Evolutionary conservation across 1,140 invertebrate genomes (phyloP).

Genomic region (Pseudoatta argentina): DNA sequence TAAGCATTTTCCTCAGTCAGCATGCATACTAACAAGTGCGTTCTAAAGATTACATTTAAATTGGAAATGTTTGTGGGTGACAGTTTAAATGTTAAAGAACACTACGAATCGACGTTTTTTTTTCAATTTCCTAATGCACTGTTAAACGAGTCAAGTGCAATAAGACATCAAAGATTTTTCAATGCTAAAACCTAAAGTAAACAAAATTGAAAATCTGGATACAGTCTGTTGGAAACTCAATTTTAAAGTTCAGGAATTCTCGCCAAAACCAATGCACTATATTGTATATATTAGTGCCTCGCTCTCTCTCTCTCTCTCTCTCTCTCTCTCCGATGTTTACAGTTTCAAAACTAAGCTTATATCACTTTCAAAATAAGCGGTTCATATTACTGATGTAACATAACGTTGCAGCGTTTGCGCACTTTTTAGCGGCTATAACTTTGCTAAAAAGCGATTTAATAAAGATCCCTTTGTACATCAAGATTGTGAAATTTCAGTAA

Average conservation of each 20-base stretch:
- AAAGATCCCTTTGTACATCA: background rate
- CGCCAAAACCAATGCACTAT: background rate
- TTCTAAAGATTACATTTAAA: slow-evolving; percentile 59
- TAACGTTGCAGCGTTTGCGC: background rate
- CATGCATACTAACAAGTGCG: slow-evolving; percentile 38
- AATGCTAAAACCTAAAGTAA: background rate
- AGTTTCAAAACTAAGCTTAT: slow-evolving; percentile 22
- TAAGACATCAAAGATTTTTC: slow-evolving; percentile 15
- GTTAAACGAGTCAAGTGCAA: slow-evolving; percentile 25
- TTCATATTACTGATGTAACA: slow-evolving; percentile 44
- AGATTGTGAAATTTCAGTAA: slow-evolving; percentile 35
- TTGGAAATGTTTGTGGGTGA: slow-evolving; percentile 42
- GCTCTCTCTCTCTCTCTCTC: too few species aligned
- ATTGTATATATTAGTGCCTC: background rate
- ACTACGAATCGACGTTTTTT: background rate
- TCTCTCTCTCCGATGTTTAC: background rate
- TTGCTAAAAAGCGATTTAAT: slow-evolving; percentile 3
- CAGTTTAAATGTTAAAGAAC: background rate
- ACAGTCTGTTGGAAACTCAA: background rate
- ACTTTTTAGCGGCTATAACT: background rate
- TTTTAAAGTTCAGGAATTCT: slow-evolving; percentile 10
- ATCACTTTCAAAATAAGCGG: slow-evolving; percentile 11
- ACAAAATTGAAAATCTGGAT: slow-evolving; percentile 25
- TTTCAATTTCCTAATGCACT: slow-evolving; percentile 44
- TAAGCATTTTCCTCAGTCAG: slow-evolving; percentile 15